These are phyloP conservation scores for Meganola albula DNA, from an alignment of 2,888 invertebrate species.

Conservation along the genomic window DNA sequence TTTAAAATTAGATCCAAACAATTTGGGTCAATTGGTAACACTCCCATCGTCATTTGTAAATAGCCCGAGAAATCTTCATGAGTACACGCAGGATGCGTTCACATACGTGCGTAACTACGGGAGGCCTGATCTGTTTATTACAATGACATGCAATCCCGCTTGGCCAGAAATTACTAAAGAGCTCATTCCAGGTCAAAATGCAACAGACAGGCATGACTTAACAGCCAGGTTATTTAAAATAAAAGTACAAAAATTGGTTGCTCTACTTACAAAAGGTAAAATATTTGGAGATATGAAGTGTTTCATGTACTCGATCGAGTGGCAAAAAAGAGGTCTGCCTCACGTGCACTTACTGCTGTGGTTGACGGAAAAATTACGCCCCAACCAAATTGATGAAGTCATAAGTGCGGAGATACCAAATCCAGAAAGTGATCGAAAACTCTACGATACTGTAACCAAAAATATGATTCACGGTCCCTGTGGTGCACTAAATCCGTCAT, in stretches of 20 bases:
- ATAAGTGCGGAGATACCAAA: too few species aligned
- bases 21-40: slow-evolving; percentile 23
- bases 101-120: slow-evolving; percentile 32
- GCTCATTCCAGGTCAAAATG: slow-evolving; percentile 16
- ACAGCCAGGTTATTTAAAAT: slow-evolving; percentile 22
- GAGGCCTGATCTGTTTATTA: slow-evolving; percentile 22
- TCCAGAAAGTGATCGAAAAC: too few species aligned
- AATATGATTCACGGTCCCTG: slow-evolving; percentile 29
- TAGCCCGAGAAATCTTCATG: slow-evolving; percentile 22
- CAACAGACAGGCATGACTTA: slow-evolving; percentile 31
- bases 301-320: too few species aligned
- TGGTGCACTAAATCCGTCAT: slow-evolving; percentile 16
- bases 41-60: slow-evolving; percentile 17
- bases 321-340: too few species aligned
- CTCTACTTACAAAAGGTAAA: slow-evolving; percentile 14
- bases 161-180: slow-evolving; percentile 24
- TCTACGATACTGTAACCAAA: too few species aligned
- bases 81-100: slow-evolving; percentile 24
- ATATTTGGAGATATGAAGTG: too few species aligned
- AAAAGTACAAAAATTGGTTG: slow-evolving; percentile 20
- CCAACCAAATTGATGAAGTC: too few species aligned
- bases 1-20: too few species aligned
- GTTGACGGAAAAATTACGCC: too few species aligned
- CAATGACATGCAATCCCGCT: slow-evolving; percentile 26
- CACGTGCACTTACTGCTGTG: too few species aligned